Percentiles rank a stretch among this genome's conserved stretches.
phyloP scores from a whole-genome alignment of 2,888 invertebrate genomes.

The Pristionchus entomophagus region DNA sequence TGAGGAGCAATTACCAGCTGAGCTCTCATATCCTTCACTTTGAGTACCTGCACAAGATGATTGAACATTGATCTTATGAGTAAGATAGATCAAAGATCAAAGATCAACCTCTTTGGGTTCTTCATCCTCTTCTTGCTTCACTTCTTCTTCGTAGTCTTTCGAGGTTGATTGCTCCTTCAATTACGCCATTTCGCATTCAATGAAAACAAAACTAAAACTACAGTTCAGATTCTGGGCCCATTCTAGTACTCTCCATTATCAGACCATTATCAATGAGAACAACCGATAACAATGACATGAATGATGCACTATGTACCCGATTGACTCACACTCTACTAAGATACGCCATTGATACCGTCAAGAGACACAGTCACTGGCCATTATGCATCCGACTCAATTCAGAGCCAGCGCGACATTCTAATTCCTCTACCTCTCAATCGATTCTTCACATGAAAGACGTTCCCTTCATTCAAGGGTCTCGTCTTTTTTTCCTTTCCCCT shows the following conservation, averaged over 20 bases:
- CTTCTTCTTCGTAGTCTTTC: constrained; percentile 24
- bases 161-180: constrained; percentile 17
- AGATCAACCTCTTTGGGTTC: not conserved
- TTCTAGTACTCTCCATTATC: not conserved
- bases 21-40: not conserved
- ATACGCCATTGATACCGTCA: not conserved
- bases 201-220: too few species aligned
- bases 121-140: constrained; percentile 39
- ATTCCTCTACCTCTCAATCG: not conserved
- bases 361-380: not conserved
- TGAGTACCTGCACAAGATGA: not conserved
- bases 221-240: not conserved
- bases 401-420: not conserved
- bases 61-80: not conserved
- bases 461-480: constrained; percentile 5
- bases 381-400: not conserved
- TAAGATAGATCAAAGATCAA: constrained; percentile 18
- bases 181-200: not conserved
- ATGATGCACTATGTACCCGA: not conserved
- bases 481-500: not conserved
- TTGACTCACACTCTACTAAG: not conserved
- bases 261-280: constrained; percentile 12
- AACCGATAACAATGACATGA: constrained; percentile 13
- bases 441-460: not conserved
- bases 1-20: constrained; percentile 36